Percentiles rank a stretch among this genome's conserved stretches.
These are phyloP conservation scores for Smutsia temminckii DNA, from an alignment of 2,797 vertebrate species.

Conservation along the genomic window DNA sequence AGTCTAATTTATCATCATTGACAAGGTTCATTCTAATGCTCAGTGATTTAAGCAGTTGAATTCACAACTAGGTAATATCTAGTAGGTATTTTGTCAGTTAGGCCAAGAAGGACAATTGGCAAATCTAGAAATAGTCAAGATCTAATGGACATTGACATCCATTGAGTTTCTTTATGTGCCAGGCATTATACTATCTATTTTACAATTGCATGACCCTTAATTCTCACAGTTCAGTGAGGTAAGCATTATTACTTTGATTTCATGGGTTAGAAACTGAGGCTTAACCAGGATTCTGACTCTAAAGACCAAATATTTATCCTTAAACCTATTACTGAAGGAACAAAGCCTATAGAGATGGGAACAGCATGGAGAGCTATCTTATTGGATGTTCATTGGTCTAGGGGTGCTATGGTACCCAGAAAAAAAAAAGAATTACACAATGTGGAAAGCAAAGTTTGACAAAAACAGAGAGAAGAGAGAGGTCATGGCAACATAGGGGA, in stretches of 20 bases:
- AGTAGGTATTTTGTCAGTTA: neutral
- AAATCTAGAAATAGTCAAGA: conserved; percentile 2
- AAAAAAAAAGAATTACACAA: neutral
- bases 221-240: neutral
- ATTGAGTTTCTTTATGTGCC: neutral
- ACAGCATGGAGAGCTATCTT: neutral
- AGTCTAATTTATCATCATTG: neutral
- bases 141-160: neutral
- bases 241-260: conserved; percentile 5
- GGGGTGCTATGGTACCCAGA: neutral
- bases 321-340: neutral
- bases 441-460: neutral
- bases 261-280: neutral
- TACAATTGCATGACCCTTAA: neutral
- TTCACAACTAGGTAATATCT: neutral
- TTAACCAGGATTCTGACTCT: neutral
- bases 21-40: neutral
- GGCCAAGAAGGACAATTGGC: neutral
- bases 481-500: neutral
- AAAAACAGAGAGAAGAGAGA: neutral
- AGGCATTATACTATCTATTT: neutral
- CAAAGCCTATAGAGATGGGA: neutral
- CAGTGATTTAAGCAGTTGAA: neutral
- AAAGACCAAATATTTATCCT: neutral
- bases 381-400: neutral